These are phyloP conservation scores for Stomatorhinus ivindoensis DNA, from an alignment of 2,113 vertebrate genomes.

Conservation along the genomic window DNA sequence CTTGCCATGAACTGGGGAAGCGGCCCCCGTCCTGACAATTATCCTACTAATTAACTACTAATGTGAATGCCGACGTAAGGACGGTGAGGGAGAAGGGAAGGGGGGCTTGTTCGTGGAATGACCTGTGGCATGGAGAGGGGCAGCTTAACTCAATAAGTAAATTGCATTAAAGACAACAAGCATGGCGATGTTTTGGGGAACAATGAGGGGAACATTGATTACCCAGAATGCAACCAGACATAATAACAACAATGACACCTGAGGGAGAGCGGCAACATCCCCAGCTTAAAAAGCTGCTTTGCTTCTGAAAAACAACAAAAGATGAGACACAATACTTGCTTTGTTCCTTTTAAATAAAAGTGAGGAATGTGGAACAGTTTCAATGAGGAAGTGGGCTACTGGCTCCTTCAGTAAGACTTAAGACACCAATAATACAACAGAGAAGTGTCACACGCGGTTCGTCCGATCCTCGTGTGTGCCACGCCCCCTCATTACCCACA, in stretches of 20 bases:
- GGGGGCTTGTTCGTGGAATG: neutral
- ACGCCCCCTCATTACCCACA: no score
- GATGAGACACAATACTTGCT: neutral
- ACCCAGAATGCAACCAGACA: neutral
- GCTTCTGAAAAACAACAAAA: neutral
- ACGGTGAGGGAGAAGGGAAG: constrained; percentile 8
- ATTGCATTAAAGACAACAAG: constrained; percentile 29
- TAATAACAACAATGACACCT: neutral
- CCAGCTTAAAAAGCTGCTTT: neutral
- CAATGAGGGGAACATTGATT: constrained; percentile 23
- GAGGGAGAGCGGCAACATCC: neutral
- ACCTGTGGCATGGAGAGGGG: constrained; percentile 16
- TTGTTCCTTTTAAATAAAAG: constrained; percentile 10
- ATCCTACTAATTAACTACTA: constrained; percentile 29
- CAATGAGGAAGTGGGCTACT: neutral
- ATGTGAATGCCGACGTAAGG: constrained; percentile 18
- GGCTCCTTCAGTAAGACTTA: neutral
- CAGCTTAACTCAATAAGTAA: constrained; percentile 33
- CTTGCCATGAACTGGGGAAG: constrained; percentile 28
- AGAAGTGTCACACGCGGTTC: no score
- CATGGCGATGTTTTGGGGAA: neutral
- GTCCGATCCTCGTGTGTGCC: no score
- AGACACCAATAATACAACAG: neutral
- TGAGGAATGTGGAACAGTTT: neutral
- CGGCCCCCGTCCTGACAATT: constrained; percentile 31